Conservation (phyloP, 2,797 vertebrate genomes). For the Falco columbarius region DNA sequence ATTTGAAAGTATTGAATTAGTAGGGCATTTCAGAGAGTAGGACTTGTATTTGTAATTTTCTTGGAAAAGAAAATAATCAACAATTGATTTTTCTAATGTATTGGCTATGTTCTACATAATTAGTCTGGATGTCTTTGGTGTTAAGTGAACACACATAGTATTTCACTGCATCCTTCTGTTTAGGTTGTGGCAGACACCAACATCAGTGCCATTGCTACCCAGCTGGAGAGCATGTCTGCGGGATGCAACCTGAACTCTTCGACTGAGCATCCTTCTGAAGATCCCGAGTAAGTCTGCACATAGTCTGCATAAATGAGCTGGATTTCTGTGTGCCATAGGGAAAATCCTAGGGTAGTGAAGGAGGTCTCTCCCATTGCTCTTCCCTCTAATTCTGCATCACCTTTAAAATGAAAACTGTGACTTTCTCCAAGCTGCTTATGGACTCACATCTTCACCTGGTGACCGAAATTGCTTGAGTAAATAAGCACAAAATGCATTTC, state of each 20-base stretch:
- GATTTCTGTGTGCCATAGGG: background rate
- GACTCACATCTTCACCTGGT: background rate
- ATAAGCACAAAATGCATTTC: background rate
- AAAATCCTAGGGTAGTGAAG: background rate
- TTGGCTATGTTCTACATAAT: background rate
- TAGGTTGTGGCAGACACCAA: constrained; percentile 94
- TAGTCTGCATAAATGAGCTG: background rate
- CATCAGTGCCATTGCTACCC: constrained; percentile 90
- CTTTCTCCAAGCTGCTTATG: background rate
- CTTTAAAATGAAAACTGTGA: background rate
- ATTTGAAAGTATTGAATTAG: background rate
- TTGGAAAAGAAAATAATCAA: fast-evolving
- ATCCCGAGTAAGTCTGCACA: constrained; percentile 84
- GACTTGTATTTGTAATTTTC: background rate
- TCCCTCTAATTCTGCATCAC: background rate
- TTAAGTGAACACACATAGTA: background rate
- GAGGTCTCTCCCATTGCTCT: background rate
- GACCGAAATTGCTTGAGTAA: background rate
- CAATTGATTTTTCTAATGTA: background rate
- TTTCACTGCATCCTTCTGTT: background rate
- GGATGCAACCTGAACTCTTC: constrained; percentile 67
- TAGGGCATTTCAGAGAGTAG: background rate
- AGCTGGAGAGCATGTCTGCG: constrained; percentile 88
- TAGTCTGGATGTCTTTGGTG: background rate
- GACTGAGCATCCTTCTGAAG: constrained; percentile 75